A percentile compares a stretch with the other conserved stretches of the same genome.
These are phyloP conservation scores for Cerceris ruficornis DNA, from an alignment of 2,888 invertebrate genomes.

Conservation along the genomic window DNA sequence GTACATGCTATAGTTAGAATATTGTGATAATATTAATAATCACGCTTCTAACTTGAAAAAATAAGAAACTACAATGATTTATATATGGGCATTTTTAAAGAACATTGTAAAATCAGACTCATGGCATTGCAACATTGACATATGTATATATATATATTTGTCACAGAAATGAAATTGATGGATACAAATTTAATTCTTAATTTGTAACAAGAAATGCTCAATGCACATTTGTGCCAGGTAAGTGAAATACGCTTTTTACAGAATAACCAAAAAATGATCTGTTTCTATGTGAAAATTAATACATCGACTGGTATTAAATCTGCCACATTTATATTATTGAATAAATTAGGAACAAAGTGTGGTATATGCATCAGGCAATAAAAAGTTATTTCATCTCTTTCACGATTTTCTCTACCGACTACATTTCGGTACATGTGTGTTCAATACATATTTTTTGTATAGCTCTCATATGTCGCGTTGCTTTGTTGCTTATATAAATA, in stretches of 20 bases:
- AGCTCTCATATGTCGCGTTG: constrained; percentile 23
- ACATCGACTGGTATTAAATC: constrained; percentile 23
- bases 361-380: neutral
- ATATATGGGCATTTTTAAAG: constrained; percentile 46
- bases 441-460: constrained; percentile 13
- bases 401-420: constrained; percentile 9
- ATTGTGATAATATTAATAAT: constrained; percentile 54
- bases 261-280: constrained; percentile 27
- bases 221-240: constrained; percentile 60
- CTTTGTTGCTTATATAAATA: constrained; percentile 20
- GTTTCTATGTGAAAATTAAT: constrained; percentile 42
- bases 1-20: constrained; percentile 50
- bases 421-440: constrained; percentile 17
- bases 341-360: constrained; percentile 8
- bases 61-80: constrained; percentile 39
- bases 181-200: constrained; percentile 35
- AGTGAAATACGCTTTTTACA: constrained; percentile 52
- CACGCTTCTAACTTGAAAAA: constrained; percentile 30
- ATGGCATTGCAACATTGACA: constrained; percentile 20
- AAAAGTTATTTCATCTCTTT: constrained; percentile 5
- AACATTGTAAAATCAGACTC: constrained; percentile 33
- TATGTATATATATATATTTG: constrained; percentile 35
- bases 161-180: constrained; percentile 24
- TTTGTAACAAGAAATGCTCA: constrained; percentile 48
- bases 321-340: constrained; percentile 1